Percentiles rank a stretch among this genome's conserved stretches.
Evolutionary conservation across 2,797 vertebrate genomes (phyloP).

Genomic region (Rhodeus uyekii): DNA sequence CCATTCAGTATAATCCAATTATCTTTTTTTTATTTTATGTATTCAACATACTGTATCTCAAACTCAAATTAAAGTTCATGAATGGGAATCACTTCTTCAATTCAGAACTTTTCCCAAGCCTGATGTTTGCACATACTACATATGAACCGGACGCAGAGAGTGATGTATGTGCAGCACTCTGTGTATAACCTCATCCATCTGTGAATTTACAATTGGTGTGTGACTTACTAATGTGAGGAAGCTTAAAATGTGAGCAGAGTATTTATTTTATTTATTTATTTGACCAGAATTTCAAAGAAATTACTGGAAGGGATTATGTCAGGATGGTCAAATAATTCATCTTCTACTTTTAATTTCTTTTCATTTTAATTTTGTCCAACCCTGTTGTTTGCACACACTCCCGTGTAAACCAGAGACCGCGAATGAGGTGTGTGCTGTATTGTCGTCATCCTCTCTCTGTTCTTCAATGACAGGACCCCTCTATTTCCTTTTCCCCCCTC

Average conservation of each 20-base stretch:
- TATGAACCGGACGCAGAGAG: neutral
- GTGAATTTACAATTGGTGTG: neutral
- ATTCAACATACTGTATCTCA: neutral
- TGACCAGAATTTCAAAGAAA: neutral
- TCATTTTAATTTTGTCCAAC: neutral
- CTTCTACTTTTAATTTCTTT: neutral
- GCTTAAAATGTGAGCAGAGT: neutral
- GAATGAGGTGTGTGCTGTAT: neutral
- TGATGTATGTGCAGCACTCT: neutral
- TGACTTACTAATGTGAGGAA: neutral
- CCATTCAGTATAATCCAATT: neutral
- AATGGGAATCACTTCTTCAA: neutral
- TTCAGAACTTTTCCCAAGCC: neutral
- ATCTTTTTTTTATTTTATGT: no score
- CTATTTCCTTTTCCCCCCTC: constrained; percentile 56
- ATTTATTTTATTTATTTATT: neutral
- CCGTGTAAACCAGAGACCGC: constrained; percentile 2
- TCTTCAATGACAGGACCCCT: constrained; percentile 10
- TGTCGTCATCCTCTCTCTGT: neutral
- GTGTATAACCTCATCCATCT: neutral
- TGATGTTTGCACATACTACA: neutral
- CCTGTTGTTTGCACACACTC: neutral
- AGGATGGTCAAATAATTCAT: neutral
- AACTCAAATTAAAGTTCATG: neutral
- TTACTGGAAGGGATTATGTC: neutral